Conservation (phyloP, 2,797 vertebrate species). For the Fundulus diaphanus region DNA sequence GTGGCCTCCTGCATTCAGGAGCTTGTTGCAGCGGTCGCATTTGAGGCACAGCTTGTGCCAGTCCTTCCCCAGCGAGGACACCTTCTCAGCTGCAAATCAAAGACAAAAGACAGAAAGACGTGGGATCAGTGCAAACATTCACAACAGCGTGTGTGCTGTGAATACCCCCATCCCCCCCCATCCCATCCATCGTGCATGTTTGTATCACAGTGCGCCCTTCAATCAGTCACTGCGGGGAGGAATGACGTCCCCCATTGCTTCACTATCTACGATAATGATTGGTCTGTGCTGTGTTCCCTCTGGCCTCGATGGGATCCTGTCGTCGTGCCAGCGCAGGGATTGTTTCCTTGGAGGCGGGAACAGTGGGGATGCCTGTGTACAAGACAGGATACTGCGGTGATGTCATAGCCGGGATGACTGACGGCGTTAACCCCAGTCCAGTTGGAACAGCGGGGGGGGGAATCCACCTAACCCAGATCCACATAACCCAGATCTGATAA, state of each 20-base stretch:
- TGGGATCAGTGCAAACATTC: constrained; percentile 33
- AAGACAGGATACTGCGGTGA: constrained; percentile 59
- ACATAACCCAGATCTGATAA: constrained; percentile 30
- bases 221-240: constrained; percentile 12
- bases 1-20: constrained; percentile 90
- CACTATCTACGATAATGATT: constrained; percentile 49
- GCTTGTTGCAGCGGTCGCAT: constrained; percentile 97
- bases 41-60: constrained; percentile 99
- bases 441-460: constrained; percentile 57
- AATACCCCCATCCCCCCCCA: constrained; percentile 28
- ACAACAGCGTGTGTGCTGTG: constrained; percentile 38
- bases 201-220: constrained; percentile 23
- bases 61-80: constrained; percentile 95
- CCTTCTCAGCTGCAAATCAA: constrained; percentile 89
- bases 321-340: constrained; percentile 33
- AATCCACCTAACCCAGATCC: constrained; percentile 61
- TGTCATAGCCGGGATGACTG: constrained; percentile 58
- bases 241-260: constrained; percentile 48
- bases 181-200: constrained; percentile 16
- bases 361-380: constrained; percentile 53
- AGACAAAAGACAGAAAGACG: constrained; percentile 37
- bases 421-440: constrained; percentile 52
- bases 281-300: constrained; percentile 30
- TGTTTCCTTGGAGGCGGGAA: constrained; percentile 19
- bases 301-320: constrained; percentile 33